Evolutionary conservation across 1,140 invertebrate species (phyloP).

Genomic region (Nephotettix cincticeps): DNA sequence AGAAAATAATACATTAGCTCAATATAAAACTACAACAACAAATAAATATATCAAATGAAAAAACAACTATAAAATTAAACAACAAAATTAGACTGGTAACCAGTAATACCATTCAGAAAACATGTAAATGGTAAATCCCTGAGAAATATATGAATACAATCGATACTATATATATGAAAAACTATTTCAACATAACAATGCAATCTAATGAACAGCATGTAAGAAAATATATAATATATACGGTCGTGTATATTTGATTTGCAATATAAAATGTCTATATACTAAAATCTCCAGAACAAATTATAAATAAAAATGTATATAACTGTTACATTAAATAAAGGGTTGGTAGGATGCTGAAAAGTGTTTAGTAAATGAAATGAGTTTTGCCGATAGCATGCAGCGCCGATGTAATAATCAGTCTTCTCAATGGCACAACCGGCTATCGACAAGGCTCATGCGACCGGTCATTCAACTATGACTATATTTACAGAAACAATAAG

Average conservation of each 20-base stretch:
- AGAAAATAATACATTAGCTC: neutral
- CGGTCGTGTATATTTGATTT: conserved; percentile 7
- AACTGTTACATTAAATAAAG: conserved; percentile 11
- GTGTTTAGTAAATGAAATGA: neutral
- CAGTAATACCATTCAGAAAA: neutral
- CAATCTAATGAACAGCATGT: neutral
- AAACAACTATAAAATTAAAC: neutral
- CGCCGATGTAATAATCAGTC: conserved; percentile 6
- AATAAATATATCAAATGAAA: neutral
- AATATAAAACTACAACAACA: neutral
- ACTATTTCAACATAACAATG: conserved; percentile 17
- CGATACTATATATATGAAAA: neutral
- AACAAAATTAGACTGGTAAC: neutral
- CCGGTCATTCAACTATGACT: neutral
- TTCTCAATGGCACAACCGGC: neutral
- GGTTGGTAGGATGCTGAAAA: conserved; percentile 6
- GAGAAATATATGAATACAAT: neutral
- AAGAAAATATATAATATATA: conserved; percentile 13
- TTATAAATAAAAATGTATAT: conserved; percentile 7
- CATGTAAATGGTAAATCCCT: neutral
- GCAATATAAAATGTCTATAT: conserved; percentile 11
- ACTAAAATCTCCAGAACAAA: conserved; percentile 4
- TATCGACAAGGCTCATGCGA: neutral
- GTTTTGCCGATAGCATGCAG: neutral
- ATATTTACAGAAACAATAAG: neutral